phyloP scores from a whole-genome alignment of 2,797 vertebrate genomes.

The Hypotaenidia okinawae region DNA sequence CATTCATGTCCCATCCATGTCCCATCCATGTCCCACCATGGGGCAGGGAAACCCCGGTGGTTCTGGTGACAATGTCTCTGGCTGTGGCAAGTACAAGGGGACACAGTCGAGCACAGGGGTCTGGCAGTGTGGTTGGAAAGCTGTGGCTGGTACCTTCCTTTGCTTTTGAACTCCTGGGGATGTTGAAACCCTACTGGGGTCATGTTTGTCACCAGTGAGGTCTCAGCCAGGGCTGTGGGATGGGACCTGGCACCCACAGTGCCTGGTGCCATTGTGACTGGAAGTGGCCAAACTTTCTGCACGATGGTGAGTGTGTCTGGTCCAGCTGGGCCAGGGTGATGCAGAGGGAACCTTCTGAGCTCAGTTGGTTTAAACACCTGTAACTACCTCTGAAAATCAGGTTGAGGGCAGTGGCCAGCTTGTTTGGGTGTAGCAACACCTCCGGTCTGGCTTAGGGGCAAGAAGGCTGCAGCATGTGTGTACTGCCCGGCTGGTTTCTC shows the following conservation, averaged over 20 bases:
- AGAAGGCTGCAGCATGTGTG: not conserved
- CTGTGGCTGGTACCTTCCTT: not conserved
- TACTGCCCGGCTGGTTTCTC: not conserved
- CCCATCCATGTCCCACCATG: accelerated
- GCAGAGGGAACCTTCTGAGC: not conserved
- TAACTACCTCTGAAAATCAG: not conserved
- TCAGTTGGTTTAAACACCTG: not conserved
- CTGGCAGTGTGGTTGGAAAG: not conserved
- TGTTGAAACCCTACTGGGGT: not conserved
- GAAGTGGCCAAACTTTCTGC: not conserved
- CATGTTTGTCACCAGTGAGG: not conserved
- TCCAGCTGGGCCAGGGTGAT: accelerated
- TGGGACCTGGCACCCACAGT: not conserved
- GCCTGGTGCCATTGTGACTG: accelerated
- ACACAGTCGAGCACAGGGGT: accelerated
- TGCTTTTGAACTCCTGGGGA: not conserved
- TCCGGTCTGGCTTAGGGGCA: not conserved
- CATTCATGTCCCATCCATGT: not conserved
- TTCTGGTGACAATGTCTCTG: not conserved
- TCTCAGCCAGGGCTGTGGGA: not conserved
- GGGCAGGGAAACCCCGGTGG: not conserved
- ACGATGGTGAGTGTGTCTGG: accelerated
- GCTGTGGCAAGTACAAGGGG: not conserved
- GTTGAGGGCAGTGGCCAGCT: not conserved
- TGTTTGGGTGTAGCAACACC: not conserved